phyloP scores from a whole-genome alignment of 1,140 invertebrate genomes.

The Penaeus indicus region DNA sequence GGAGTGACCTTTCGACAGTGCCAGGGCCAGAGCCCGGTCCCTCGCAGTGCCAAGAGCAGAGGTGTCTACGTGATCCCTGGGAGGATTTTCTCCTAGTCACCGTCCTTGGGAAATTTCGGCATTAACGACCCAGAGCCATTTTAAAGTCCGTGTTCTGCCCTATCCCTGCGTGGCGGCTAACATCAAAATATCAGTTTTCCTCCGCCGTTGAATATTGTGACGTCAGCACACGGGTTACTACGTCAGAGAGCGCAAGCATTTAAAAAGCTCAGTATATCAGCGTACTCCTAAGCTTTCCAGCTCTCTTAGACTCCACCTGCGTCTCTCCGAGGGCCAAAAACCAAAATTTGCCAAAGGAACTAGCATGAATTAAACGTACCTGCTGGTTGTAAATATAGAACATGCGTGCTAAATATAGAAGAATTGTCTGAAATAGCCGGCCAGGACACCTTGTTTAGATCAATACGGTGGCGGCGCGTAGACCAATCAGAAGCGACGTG shows the following conservation, averaged over 20 bases:
- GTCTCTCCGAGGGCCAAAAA: background rate
- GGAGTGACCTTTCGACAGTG: no score
- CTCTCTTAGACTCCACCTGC: background rate
- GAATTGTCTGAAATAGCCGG: constrained; percentile 50
- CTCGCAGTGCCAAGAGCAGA: no score
- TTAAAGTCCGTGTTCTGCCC: no score
- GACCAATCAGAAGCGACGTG: background rate
- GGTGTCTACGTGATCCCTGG: no score
- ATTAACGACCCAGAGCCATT: no score
- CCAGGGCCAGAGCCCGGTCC: no score
- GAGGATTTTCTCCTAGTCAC: no score
- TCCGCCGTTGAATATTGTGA: constrained; percentile 1
- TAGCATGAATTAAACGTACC: background rate
- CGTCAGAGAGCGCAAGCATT: constrained; percentile 23
- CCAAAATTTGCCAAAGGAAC: background rate
- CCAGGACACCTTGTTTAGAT: constrained; percentile 20
- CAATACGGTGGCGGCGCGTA: constrained; percentile 16
- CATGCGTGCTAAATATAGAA: constrained; percentile 47
- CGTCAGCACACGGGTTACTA: constrained; percentile 18
- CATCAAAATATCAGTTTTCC: no score
- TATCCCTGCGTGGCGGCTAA: no score
- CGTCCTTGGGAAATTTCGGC: no score
- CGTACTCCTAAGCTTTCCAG: background rate
- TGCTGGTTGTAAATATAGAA: constrained; percentile 44
- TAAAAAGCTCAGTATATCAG: background rate